Base-by-base conservation (phyloP, 2,888 invertebrate species). In the Oxytorus armatus region DNA sequence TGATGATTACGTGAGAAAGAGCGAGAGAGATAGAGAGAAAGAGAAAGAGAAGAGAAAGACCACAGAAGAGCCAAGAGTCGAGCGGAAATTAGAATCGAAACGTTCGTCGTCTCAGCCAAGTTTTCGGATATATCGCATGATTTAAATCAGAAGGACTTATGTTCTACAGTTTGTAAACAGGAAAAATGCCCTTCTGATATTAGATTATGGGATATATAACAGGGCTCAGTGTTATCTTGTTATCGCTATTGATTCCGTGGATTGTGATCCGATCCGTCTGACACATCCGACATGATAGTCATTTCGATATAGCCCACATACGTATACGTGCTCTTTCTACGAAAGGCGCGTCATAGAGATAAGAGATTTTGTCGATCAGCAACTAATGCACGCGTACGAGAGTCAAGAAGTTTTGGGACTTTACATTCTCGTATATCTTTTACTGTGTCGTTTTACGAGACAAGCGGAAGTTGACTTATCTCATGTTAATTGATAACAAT, bases 261-360 rank as follows among this genome's bases (percentile, higher is more conserved):
- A 77, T 80, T 55, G 77, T 49, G 69, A 80, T 77, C 63, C 63
- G 73, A 81, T 81, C 69, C 69, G 80, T 18, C 69, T 81, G 80
- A 77, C 80, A 77, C 77, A 77, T 81, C 80, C 74, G 80, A 81
- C 80, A 81, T 69, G 74, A 81, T 69, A 77, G 77, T 74, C 59
- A 44, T 81, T 81, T 21, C 49, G 77, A 74, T 69, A 74, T 4
- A 33, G 14, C 3, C 59, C 21, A 16, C 47, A 14, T 47, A 36
- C 66, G 66, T 70, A n/a, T n/a, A n/a, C 57, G 25, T 16, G n/a
- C 36, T 49, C 63, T 21, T 51, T 69, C 51, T 14, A 68, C 55
- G 61, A 68, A 21, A 66, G 39, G 39, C 11, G n/a, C 59, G 33
- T 36, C n/a, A n/a, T 25, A 10, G 29, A 47, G 70, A 70, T 70